Conservation (phyloP, 2,113 vertebrate species). For the Proteles cristata region DNA sequence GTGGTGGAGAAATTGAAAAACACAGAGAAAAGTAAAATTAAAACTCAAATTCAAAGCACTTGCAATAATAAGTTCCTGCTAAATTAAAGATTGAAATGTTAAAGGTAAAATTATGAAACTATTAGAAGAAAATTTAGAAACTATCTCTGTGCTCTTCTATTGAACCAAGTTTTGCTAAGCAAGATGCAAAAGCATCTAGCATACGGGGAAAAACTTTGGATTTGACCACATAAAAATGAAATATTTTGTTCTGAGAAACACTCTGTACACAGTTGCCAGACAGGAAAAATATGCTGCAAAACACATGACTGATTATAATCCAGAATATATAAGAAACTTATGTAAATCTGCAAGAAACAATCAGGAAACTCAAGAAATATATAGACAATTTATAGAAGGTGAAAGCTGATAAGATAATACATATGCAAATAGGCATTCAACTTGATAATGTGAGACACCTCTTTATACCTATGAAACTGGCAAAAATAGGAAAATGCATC, state of each 20-base stretch:
- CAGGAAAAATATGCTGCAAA: neutral
- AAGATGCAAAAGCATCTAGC: neutral
- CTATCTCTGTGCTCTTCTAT: neutral
- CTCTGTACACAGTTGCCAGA: neutral
- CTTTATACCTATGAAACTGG: neutral
- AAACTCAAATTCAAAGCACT: neutral
- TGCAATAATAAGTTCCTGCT: neutral
- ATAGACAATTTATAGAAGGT: neutral
- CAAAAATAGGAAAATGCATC: neutral
- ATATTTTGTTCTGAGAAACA: slow-evolving; percentile 26
- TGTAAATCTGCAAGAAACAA: slow-evolving; percentile 6
- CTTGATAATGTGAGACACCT: neutral
- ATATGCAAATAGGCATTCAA: neutral
- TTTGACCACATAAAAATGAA: slow-evolving; percentile 36
- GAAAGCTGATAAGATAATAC: neutral
- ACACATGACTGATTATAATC: neutral
- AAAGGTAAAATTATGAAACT: neutral
- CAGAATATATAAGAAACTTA: slow-evolving; percentile 10
- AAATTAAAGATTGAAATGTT: neutral
- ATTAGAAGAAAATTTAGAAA: neutral
- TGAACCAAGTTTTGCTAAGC: neutral
- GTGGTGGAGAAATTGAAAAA: neutral
- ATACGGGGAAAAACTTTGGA: neutral
- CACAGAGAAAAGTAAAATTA: neutral
- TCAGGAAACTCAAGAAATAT: neutral